These are phyloP conservation scores for Priocnemis perturbator DNA, from an alignment of 2,888 invertebrate genomes.

Conservation along the genomic window DNA sequence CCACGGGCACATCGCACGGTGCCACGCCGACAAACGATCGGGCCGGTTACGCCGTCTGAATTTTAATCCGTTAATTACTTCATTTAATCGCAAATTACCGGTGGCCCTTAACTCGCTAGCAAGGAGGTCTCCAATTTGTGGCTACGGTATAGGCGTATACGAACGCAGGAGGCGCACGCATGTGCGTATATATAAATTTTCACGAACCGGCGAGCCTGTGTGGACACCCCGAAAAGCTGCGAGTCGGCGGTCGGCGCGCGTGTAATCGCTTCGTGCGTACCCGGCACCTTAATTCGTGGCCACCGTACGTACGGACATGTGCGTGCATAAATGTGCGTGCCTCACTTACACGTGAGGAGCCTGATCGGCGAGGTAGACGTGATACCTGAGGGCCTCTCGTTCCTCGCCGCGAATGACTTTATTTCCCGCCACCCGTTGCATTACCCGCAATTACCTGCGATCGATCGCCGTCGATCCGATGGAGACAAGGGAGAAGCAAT, in stretches of 20 bases:
- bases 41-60: conserved; percentile 57
- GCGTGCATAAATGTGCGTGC: not conserved
- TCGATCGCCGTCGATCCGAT: conserved; percentile 36
- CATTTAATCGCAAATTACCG: conserved; percentile 63
- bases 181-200: too few relatives aligned
- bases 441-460: conserved; percentile 40
- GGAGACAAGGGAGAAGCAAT: too few relatives aligned
- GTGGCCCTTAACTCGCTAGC: conserved; percentile 47
- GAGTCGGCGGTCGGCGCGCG: conserved; percentile 24
- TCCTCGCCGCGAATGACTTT: conserved; percentile 34
- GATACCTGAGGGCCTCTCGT: conserved; percentile 16
- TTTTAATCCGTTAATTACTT: conserved; percentile 68
- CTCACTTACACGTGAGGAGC: not conserved
- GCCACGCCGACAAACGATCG: conserved; percentile 59
- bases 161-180: too few relatives aligned
- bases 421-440: conserved; percentile 27
- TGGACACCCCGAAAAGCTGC: not conserved
- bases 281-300: conserved; percentile 45
- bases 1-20: conserved; percentile 46
- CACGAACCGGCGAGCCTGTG: not conserved
- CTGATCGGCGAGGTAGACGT: too few relatives aligned
- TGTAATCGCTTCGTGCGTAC: conserved; percentile 50
- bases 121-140: conserved; percentile 49
- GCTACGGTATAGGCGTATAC: conserved; percentile 3
- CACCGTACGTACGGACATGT: not conserved